Evolutionary conservation across 2,113 vertebrate species (phyloP), one percentile per base, ranked within the genome.

Genomic region (Burhinus oedicnemus): DNA sequence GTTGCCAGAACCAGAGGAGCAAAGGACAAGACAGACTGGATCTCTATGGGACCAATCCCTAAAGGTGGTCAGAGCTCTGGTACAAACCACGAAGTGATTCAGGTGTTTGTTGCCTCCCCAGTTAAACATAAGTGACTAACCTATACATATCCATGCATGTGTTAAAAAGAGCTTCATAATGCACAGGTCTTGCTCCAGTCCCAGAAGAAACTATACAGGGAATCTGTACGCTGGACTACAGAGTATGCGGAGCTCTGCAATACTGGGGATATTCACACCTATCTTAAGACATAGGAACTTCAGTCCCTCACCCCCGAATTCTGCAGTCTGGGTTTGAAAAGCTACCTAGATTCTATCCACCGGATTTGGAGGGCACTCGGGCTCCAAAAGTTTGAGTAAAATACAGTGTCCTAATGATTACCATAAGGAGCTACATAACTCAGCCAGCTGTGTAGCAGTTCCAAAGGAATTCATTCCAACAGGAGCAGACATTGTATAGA

Each of bases 391-490:
- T 47, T 32, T 34, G 42, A 71, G 61, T 64, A 70, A 45, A 81
- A 69, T 75, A 14, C 52, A 61, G 40, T 21, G 47, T 60, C 77
- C 45, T 61, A 80, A 89, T 62, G 38, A 75, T 81, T 81, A 83
- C 95, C 95, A 87, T 89, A 94, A 93, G 94, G 88, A 76, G 83
- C 69, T 55, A 86, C 55, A 69, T 8, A 91, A 55, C 70, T 64
- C 44, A 47, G 77, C 49, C 93, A 91, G 90, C 87, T 87, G 87
- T 14, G 27, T 42, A 86, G 36, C 2, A 83, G 15, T 15, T 90
- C 83, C 57, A 52, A 27, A 95, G 79, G 76, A 94, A 87, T 87
- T 75, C 8, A 75, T 83, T 90, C 88, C 95, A 92, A 47, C 1
- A 11, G 92, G 45, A 96, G 85, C 85, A 97, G 90, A 32, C 71